Conservation (phyloP, 2,888 invertebrate genomes). For the Microplitis deprimator region DNA sequence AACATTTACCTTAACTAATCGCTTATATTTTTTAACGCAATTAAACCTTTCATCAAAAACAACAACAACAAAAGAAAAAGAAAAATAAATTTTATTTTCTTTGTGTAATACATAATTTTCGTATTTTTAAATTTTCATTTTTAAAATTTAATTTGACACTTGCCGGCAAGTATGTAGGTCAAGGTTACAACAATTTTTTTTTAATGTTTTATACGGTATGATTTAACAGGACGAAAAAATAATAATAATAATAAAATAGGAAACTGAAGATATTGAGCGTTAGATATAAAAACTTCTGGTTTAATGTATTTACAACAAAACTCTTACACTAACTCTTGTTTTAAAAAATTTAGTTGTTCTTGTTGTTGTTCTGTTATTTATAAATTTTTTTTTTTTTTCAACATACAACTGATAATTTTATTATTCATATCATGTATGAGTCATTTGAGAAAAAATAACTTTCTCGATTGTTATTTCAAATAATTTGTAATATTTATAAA, state of each 20-base stretch:
- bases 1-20: constrained; percentile 17
- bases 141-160: neutral
- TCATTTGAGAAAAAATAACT: too few relatives aligned
- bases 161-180: neutral
- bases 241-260: neutral
- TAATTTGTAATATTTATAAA: neutral
- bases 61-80: neutral
- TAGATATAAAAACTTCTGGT: neutral
- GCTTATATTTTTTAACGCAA: neutral
- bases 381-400: neutral
- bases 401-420: neutral
- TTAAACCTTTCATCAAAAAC: neutral
- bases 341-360: neutral
- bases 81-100: neutral
- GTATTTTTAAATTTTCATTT: neutral
- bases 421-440: neutral
- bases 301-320: neutral
- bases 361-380: too few relatives aligned
- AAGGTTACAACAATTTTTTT: neutral
- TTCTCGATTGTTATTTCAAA: neutral
- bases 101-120: neutral
- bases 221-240: neutral
- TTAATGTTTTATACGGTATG: neutral
- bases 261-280: neutral
- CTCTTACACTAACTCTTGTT: neutral